Evolutionary conservation across 1,140 invertebrate genomes (phyloP).

Genomic region (Aphidius ervi): DNA sequence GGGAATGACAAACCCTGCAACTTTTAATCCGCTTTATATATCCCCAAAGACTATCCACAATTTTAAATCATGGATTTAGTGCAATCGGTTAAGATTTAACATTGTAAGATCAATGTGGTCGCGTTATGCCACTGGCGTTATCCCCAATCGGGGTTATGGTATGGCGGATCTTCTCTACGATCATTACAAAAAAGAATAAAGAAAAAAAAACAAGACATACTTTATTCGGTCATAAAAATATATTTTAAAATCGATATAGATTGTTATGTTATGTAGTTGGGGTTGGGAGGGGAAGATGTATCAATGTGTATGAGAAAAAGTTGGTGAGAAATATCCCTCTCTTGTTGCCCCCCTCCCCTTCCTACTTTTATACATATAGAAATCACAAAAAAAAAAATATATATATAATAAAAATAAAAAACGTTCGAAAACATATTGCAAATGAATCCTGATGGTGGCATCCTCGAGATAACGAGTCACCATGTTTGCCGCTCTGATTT

Average conservation of each 20-base stretch:
- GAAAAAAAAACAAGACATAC: no score
- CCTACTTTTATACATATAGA: not conserved
- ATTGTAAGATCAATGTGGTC: conserved; percentile 23
- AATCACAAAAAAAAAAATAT: not conserved
- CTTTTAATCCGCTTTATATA: conserved; percentile 55
- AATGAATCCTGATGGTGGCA: conserved; percentile 22
- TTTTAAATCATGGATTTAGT: conserved; percentile 57
- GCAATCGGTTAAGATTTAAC: conserved; percentile 33
- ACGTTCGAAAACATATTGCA: conserved; percentile 11
- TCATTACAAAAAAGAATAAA: not conserved
- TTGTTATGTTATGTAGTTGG: not conserved
- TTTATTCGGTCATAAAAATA: no score
- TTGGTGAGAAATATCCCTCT: no score
- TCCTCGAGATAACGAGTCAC: conserved; percentile 25
- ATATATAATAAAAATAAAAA: not conserved
- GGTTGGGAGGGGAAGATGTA: not conserved
- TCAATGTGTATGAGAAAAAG: no score
- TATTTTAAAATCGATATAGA: no score
- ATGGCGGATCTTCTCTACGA: conserved; percentile 13
- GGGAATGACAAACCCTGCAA: conserved; percentile 53
- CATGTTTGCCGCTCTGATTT: conserved; percentile 17
- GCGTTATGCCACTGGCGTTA: conserved; percentile 23
- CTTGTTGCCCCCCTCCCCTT: no score
- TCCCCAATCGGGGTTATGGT: conserved; percentile 24
- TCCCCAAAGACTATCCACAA: conserved; percentile 48